Evolutionary conservation across 2,888 invertebrate species (phyloP), one percentile per base, ranked within the genome.

Genomic region (Tetrapedia diversipes): DNA sequence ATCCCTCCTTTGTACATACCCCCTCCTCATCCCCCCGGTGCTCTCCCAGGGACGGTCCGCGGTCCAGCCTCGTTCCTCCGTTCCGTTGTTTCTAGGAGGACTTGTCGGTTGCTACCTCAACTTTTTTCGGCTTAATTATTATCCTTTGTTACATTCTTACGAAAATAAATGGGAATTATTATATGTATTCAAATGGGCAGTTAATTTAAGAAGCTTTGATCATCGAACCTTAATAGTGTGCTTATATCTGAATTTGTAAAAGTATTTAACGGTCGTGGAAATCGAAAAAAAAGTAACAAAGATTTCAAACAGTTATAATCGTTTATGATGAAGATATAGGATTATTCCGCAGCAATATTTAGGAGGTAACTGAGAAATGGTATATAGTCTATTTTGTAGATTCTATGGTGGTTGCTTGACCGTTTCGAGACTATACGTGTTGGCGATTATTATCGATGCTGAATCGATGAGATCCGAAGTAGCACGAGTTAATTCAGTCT

Each of bases 51-150:
- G 34, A 56, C 70, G 77, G 66, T 79, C 53, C 77, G 77, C 61
- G 78, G 78, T 72, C 78, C 77, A 76, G 67, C 76, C 67, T 71
- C 63, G 74, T 82, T 86, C 80, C 81, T 72, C 29, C 57, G 79
- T 78, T 78, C 80, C 80, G 74, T 72, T 66, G 64, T 72, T 77
- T 72, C 75, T 63, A 59, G 68, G 72, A 63, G 61, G 61, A 68
- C 47, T 65, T 47, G 24, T 56, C 63, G 53, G 82, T 83, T 82
- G 82, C 83, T 79, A 82, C 83, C 83, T 83, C 77, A 54, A 73
- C 65, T 57, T 69, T 51, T 59, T 54, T 59, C 45, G 16, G 45
- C 63, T 65, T 51, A 49, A 72, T 79, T 79, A 81, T 79, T 63
- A 78, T 27, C 54, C 45, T 16, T 3, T 19, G 27, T 1, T 7